Evolutionary conservation across 2,888 invertebrate genomes (phyloP), one percentile per base, ranked within the genome.

Genomic region (Asteroscopus sphinx): DNA sequence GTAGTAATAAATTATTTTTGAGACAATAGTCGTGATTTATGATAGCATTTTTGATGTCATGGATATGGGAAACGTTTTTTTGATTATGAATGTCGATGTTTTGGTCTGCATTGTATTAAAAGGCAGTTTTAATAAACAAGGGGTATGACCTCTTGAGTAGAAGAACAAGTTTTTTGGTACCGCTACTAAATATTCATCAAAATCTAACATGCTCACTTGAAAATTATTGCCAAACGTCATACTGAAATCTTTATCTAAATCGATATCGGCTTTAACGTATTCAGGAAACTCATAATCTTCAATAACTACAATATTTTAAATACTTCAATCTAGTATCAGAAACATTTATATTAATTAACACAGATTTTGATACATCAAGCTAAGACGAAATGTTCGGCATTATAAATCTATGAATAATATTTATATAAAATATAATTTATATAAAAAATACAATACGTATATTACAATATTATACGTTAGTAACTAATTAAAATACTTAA

Each of bases 11-110:
- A 75, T 76, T 77, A 68, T 57, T 25, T 64, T 60, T 71, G 76
- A 86, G 80, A 86, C 86, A 86, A 86, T 77, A 65, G 44, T 42
- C 37, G 28, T 81, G 83, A 82, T 83, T 78, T 79, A 80, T 80
- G 68, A 74, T 46, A 21, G 21, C 9, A 44, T 39, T 61, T 49
- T 52, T 78, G 77, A 79, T 75, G 69, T 49, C 48, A 69, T 76
- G 68, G 76, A 76, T 82, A 83, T 82, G 82, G 78, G 82, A 73
- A 70, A 60, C 9, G 35, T 48, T 68, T 73, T 71, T 66, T 72
- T 63, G 15, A 46, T 60, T 5, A 35, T 39, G 39, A 44, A 41
- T n/a, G n/a, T 37, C 16, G 13, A 53, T 51, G 72, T 71, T 68
- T 66, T 61, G 39, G 48, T 47, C 1, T 44, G 53, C 2, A 44